Evolutionary conservation across 64 coral and sea anemone genomes (phyloP).

Genomic region (Actinia equina): DNA sequence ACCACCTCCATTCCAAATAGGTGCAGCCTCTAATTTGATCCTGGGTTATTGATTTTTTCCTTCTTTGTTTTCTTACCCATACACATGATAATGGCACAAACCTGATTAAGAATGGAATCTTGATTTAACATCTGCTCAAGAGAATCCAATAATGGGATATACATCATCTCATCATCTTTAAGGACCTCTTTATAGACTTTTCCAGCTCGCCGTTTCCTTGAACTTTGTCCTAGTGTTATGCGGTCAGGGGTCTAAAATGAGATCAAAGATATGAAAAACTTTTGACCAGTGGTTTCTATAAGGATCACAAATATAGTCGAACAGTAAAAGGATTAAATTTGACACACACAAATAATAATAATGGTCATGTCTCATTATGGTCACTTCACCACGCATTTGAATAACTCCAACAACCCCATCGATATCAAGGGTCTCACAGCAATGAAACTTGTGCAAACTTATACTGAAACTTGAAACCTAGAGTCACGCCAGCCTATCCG

Average conservation of each 20-base stretch:
- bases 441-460: not conserved
- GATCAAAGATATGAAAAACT: not conserved
- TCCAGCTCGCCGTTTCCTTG: conserved; percentile 32
- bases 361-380: not conserved
- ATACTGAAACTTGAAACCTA: not conserved
- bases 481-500: not conserved
- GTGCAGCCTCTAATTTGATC: not conserved
- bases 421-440: not conserved
- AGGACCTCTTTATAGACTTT: conserved; percentile 22
- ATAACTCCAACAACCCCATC: not conserved
- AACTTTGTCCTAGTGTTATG: conserved; percentile 20
- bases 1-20: not conserved
- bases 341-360: not conserved
- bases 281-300: not conserved
- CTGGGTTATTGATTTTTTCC: not conserved
- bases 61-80: not conserved
- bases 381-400: not conserved
- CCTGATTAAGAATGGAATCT: conserved; percentile 14
- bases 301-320: not conserved
- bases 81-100: conserved; percentile 5
- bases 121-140: conserved; percentile 19
- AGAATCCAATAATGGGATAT: conserved; percentile 25
- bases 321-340: not conserved
- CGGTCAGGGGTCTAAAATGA: conserved; percentile 13
- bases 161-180: conserved; percentile 35